Percentiles rank a stretch among this genome's conserved stretches.
Conservation (phyloP, 2,888 invertebrate genomes). For the Euzophera pinguis region DNA sequence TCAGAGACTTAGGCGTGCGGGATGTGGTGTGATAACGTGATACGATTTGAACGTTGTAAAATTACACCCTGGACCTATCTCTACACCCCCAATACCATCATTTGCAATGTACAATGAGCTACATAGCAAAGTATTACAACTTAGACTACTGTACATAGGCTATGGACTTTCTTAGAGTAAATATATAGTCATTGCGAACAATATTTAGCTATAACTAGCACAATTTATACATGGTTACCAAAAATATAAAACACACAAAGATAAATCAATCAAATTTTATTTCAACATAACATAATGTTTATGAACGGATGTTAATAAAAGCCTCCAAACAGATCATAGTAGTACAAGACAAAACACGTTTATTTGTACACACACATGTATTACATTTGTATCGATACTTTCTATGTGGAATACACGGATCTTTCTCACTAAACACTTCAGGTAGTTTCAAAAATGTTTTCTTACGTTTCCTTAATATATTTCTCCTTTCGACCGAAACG, state of each 20-base stretch:
- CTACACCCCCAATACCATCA: too few species aligned
- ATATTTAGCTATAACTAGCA: too few species aligned
- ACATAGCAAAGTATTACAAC: too few species aligned
- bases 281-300: not conserved
- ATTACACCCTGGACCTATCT: too few species aligned
- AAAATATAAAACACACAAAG: not conserved
- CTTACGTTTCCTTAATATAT: not conserved
- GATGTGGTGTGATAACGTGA: too few species aligned
- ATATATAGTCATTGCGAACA: too few species aligned
- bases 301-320: not conserved
- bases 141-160: too few species aligned
- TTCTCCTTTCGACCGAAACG: not conserved
- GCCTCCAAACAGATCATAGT: conserved; percentile 43
- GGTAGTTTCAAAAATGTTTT: conserved; percentile 17
- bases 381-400: conserved; percentile 46
- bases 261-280: conserved; percentile 12
- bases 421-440: conserved; percentile 22
- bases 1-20: too few species aligned
- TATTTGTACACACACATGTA: conserved; percentile 37
- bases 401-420: conserved; percentile 35
- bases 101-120: too few species aligned
- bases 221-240: too few species aligned
- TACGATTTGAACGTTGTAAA: too few species aligned
- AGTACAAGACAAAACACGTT: conserved; percentile 34
- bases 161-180: too few species aligned